Evolutionary conservation across 2,888 invertebrate species (phyloP), one percentile per base, ranked within the genome.

Genomic region (Micoletzkya japonica): DNA sequence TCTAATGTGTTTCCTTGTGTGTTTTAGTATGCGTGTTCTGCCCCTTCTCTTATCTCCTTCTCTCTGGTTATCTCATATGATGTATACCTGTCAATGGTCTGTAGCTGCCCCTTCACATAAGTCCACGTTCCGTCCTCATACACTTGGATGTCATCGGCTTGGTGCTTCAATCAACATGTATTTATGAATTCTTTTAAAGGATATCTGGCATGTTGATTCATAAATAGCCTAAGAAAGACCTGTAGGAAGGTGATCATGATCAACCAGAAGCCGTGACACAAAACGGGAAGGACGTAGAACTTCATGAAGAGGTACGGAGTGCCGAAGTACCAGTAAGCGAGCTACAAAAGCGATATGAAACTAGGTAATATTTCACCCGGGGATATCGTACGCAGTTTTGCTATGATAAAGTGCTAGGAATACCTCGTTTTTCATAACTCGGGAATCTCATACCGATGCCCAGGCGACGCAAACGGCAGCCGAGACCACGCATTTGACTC

Each of bases 401-500:
- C 39, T 10, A 39, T 39, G 10, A 50, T 50, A 54, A 54, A 54
- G 54, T 54, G 28, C 54, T 30, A 28, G 30, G 28, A 30, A 10
- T 26, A 54, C 54, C 4, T 26, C 10, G 10, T 56, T 26, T 17
- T 20, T 26, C 30, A 59, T 0, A 36, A 36, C 20, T 20, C 20
- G 36, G 17, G 39, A 69, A 75, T 68, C n/a, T n/a, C n/a, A n/a
- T 70, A 82, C 75, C 24, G 73, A 76, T 26, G 81, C 77, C 54
- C 74, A 80, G 4, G 73, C 67, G 20, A 75, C 30, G 61, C 83
- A 83, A 52, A 72, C 72, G 14, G 70, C 36, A 10, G 70, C 79
- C 6, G 79, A 79, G 63, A 83, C 61, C 20, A 75, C 78, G 60
- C 83, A 83, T 70, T 83, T 77, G 50, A 83, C 59, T 20, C 83